A percentile compares a stretch with the other conserved stretches of the same genome.
Evolutionary conservation across 2,113 vertebrate genomes (phyloP).

Genomic region (Saccopteryx bilineata): DNA sequence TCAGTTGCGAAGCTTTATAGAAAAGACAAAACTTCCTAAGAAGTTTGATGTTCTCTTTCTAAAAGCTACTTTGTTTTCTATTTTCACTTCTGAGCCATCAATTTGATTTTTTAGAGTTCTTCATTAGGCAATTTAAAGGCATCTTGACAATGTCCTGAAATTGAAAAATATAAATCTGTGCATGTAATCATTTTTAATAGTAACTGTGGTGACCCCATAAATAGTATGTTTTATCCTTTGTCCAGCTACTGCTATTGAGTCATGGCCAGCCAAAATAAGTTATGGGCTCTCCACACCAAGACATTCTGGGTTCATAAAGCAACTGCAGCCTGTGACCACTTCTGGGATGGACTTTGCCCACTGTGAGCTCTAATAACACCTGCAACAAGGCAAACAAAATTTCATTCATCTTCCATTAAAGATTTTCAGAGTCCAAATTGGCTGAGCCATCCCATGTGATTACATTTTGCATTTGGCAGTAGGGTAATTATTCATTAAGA

Average conservation of each 20-base stretch:
- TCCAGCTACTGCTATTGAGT: constrained; percentile 33
- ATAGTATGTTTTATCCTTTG: constrained; percentile 45
- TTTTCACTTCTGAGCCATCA: background rate
- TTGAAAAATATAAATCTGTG: constrained; percentile 30
- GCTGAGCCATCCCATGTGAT: background rate
- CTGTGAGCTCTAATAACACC: background rate
- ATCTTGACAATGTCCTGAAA: constrained; percentile 35
- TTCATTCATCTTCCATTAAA: constrained; percentile 25
- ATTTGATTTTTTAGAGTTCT: constrained; percentile 45
- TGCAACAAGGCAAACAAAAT: background rate
- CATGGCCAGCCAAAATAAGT: background rate
- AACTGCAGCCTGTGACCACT: background rate
- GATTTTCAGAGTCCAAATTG: background rate
- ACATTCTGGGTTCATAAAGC: constrained; percentile 39
- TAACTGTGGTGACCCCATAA: constrained; percentile 41
- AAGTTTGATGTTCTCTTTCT: constrained; percentile 52
- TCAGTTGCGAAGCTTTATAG: constrained; percentile 44
- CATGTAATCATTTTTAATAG: constrained; percentile 58
- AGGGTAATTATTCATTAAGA: constrained; percentile 20
- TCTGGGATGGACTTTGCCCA: constrained; percentile 1
- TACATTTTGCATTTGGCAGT: background rate
- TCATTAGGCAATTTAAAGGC: constrained; percentile 17
- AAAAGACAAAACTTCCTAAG: constrained; percentile 44
- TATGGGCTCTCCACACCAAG: background rate
- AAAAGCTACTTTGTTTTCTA: background rate